Percentiles rank a stretch among this genome's conserved stretches.
These are phyloP conservation scores for Pammene aurita DNA, from an alignment of 2,888 invertebrate genomes.

Conservation along the genomic window DNA sequence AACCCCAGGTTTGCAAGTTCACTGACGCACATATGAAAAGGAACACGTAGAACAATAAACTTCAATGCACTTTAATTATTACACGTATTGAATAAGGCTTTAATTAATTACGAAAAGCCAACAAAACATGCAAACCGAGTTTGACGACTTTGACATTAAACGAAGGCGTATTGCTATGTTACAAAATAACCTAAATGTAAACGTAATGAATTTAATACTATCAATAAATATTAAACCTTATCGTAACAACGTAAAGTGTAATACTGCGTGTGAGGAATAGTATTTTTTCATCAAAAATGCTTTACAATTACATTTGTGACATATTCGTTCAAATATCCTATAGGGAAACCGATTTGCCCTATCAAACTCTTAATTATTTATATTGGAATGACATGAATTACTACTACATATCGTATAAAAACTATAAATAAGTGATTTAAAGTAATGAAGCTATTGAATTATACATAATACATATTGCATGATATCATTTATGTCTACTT, in stretches of 20 bases:
- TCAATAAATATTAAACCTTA: constrained; percentile 4
- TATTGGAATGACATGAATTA: too few species aligned
- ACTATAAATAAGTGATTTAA: too few species aligned
- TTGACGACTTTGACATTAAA: constrained; percentile 39
- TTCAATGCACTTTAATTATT: constrained; percentile 36
- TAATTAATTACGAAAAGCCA: constrained; percentile 14
- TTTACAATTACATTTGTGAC: background rate
- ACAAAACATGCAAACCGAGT: constrained; percentile 38
- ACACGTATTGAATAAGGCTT: background rate
- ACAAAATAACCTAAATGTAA: background rate
- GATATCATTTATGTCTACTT: constrained; percentile 4
- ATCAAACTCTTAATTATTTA: too few species aligned
- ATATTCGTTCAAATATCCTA: background rate
- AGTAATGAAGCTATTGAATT: too few species aligned
- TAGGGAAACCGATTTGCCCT: too few species aligned
- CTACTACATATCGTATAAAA: too few species aligned
- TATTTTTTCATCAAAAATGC: background rate
- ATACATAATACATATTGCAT: too few species aligned
- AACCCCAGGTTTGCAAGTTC: constrained; percentile 20
- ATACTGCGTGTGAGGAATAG: background rate
- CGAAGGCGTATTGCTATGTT: background rate
- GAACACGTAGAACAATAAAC: constrained; percentile 38
- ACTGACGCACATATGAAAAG: constrained; percentile 27
- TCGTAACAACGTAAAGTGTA: background rate
- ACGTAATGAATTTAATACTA: background rate